Conservation (phyloP, 2,797 vertebrate genomes). For the Lepilemur septentrionalis region DNA sequence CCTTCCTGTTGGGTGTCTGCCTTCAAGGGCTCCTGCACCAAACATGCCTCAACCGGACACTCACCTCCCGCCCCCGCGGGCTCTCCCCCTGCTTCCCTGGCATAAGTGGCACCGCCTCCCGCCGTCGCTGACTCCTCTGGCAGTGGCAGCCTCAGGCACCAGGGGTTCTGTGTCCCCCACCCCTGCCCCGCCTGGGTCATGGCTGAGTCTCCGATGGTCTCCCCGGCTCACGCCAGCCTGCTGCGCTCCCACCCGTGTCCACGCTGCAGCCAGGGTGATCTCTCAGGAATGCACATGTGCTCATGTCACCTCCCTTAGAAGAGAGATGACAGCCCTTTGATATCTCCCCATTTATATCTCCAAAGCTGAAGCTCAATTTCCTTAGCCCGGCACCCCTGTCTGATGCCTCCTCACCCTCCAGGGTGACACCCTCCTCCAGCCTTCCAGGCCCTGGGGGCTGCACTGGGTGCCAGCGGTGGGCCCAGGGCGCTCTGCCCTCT, state of each 20-base stretch:
- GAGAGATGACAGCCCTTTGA: neutral
- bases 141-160: neutral
- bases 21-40: neutral
- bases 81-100: too few relatives aligned
- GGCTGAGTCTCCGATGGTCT: neutral
- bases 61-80: neutral
- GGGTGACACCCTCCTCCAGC: neutral
- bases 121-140: neutral
- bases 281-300: neutral
- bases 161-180: neutral
- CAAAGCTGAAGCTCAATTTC: neutral
- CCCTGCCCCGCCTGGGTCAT: neutral
- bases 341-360: neutral
- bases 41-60: neutral
- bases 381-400: neutral
- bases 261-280: neutral
- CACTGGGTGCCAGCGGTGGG: too few relatives aligned
- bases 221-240: neutral
- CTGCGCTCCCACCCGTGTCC: neutral
- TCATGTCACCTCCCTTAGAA: neutral
- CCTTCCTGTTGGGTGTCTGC: neutral
- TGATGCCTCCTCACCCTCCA: neutral
- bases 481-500: accelerated
- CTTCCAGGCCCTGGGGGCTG: neutral
- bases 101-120: neutral